phyloP scores from a whole-genome alignment of 1,140 invertebrate genomes.

The Tetraneura akinire region DNA sequence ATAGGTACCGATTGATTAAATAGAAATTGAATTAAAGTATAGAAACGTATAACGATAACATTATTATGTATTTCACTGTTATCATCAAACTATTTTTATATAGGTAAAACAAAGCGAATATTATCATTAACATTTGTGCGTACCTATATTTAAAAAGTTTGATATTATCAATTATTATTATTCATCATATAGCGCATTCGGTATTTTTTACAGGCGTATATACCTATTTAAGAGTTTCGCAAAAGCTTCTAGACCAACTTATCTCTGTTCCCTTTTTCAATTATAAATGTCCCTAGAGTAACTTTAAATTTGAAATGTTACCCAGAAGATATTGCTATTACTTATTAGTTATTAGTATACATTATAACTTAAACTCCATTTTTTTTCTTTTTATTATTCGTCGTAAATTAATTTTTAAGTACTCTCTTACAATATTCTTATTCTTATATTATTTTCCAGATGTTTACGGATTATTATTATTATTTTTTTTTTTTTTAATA shows the following conservation, averaged over 20 bases:
- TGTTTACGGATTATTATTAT: background rate
- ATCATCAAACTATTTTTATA: no score
- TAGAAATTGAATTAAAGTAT: no score
- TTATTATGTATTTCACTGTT: no score
- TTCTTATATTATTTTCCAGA: background rate
- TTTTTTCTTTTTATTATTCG: background rate
- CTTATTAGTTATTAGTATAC: no score
- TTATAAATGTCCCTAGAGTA: conserved; percentile 11
- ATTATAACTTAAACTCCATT: background rate
- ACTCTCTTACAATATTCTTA: background rate
- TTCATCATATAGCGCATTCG: background rate
- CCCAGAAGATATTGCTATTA: background rate
- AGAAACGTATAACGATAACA: no score
- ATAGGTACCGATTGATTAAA: no score
- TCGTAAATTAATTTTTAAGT: conserved; percentile 8
- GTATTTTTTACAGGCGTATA: background rate
- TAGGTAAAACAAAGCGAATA: no score
- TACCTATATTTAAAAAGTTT: no score
- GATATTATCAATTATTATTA: background rate
- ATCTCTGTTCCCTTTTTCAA: conserved; percentile 7
- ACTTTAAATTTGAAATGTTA: conserved; percentile 26
- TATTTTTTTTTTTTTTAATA: no score
- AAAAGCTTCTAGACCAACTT: background rate
- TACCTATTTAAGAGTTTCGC: background rate
- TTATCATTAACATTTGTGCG: no score